Evolutionary conservation across 2,113 vertebrate species (phyloP), one percentile per base, ranked within the genome.

Genomic region (Scartelaos histophorus): DNA sequence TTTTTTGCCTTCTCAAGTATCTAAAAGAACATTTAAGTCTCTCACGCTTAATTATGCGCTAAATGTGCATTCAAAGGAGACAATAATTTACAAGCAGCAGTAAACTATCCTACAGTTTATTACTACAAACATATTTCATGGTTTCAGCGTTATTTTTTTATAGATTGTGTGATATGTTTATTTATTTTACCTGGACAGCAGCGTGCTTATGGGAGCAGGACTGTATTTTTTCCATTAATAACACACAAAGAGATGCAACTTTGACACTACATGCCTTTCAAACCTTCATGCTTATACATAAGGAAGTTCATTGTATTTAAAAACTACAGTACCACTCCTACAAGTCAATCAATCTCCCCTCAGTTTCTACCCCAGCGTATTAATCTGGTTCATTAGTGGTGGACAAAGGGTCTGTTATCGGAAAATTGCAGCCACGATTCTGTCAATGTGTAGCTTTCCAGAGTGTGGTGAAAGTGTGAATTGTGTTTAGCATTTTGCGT

Each of bases 1-100:
- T 25, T 69, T 49, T 35, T 66, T 51, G 7, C 49, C 16, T 21
- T 29, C 65, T 69, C 17, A 72, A 74, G 71, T 38, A 60, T 38
- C 38, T 46, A 9, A 29, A 61, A 78, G 67, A 35, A 15, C 7
- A 74, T 25, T 76, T 68, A 79, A 66, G 49, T 54, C 60, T 49
- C 12, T 66, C 47, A 13, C 24, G 35, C 19, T 73, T 4, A 13
- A 73, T 76, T 29, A 77, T 75, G 71, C 67, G 62, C 60, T 66
- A 57, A 70, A 76, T 75, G 34, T 74, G 76, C 25, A 56, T 67
- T 3, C 43, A 35, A 34, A 73, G 54, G 54, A 25, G 16, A 43
- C 3, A 38, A 25, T n/a, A 24, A 74, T 76, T 29, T 29, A 75
- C 69, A 84, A 61, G 66, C 70, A 53, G 62, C 29, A n/a, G n/a